Conservation (phyloP, 23 tunicate species). For the Pegea sp. region DNA sequence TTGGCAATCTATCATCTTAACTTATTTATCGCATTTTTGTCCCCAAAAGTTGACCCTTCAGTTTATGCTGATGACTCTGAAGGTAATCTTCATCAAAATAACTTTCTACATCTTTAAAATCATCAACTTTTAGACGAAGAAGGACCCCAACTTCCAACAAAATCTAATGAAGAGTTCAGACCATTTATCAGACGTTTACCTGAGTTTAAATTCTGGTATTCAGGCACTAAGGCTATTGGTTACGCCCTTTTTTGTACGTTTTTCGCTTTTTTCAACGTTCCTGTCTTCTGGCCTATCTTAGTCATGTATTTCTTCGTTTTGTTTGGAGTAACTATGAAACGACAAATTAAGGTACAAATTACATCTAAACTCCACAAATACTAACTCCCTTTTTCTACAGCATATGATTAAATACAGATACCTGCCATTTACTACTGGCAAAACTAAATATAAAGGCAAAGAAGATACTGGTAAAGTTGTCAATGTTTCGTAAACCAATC, state of each 20-base stretch:
- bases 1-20: constrained; percentile 87
- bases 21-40: constrained; percentile 88
- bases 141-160: constrained; percentile 80
- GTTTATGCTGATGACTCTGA: constrained; percentile 84
- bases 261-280: constrained; percentile 76
- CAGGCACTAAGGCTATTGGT: constrained; percentile 44
- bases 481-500: too few relatives aligned
- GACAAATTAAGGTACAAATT: constrained; percentile 77
- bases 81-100: constrained; percentile 12
- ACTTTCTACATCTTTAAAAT: not conserved
- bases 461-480: constrained; percentile 93
- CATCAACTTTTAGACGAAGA: constrained; percentile 21
- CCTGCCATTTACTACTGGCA: constrained; percentile 89
- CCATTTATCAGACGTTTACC: constrained; percentile 90
- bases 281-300: constrained; percentile 97
- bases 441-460: constrained; percentile 95
- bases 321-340: constrained; percentile 89
- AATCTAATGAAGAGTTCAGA: constrained; percentile 47
- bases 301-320: constrained; percentile 96
- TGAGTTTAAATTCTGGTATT: constrained; percentile 92
- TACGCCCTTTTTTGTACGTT: constrained; percentile 62
- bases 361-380: not conserved
- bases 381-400: constrained; percentile 10
- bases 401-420: constrained; percentile 94
- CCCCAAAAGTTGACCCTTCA: constrained; percentile 97